Percentiles rank a stretch among this genome's conserved stretches.
These are phyloP conservation scores for Tetanocera ferruginea DNA, from an alignment of 2,888 invertebrate species.

Conservation along the genomic window DNA sequence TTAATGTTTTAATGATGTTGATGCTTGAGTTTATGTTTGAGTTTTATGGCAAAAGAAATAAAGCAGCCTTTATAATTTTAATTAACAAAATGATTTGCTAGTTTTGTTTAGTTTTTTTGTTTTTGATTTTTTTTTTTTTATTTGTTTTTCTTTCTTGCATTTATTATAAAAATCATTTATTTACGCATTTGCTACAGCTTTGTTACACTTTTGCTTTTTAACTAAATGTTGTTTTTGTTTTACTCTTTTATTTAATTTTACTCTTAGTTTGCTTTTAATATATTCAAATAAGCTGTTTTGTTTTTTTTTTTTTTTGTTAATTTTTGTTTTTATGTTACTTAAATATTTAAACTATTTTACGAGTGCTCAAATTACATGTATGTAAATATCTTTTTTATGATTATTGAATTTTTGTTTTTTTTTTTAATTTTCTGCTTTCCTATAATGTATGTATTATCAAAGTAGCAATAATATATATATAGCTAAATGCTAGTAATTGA, in stretches of 20 bases:
- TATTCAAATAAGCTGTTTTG: constrained; percentile 28
- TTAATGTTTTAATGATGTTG: too few relatives aligned
- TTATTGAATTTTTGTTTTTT: constrained; percentile 29
- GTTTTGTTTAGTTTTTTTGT: not conserved
- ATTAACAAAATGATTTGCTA: constrained; percentile 2
- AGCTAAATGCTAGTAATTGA: constrained; percentile 49
- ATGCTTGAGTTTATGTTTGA: not conserved
- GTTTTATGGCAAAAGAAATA: constrained; percentile 4
- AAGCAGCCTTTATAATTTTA: constrained; percentile 1
- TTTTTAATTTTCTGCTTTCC: constrained; percentile 25
- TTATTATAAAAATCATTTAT: constrained; percentile 26
- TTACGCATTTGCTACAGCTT: constrained; percentile 7
- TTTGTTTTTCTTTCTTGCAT: not conserved
- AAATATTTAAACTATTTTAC: constrained; percentile 33
- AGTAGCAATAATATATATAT: constrained; percentile 35
- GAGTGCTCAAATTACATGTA: constrained; percentile 38
- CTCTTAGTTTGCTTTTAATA: constrained; percentile 44
- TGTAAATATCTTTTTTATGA: constrained; percentile 16
- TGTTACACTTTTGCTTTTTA: constrained; percentile 40
- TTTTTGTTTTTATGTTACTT: constrained; percentile 45
- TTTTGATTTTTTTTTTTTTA: not conserved
- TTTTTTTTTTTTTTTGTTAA: not conserved
- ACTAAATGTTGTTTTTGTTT: constrained; percentile 54
- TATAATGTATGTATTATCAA: constrained; percentile 28
- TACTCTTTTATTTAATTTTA: constrained; percentile 52